These are phyloP conservation scores for Sminthurides aquaticus DNA, from an alignment of 2,888 invertebrate genomes.

Conservation along the genomic window DNA sequence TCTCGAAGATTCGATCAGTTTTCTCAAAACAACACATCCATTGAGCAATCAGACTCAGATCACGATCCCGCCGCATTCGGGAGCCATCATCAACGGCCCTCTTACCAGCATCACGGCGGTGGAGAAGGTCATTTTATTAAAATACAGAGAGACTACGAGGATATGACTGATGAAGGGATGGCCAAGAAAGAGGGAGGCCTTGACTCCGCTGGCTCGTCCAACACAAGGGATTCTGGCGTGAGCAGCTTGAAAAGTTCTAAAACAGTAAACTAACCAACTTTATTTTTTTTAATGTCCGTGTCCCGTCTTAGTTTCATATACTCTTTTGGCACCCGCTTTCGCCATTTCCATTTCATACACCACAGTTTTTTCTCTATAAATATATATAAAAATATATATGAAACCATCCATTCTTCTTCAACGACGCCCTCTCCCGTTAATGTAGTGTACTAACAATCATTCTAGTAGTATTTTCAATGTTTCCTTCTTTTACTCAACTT, in stretches of 20 bases:
- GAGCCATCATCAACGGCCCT: neutral
- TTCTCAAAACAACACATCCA: slow-evolving; percentile 17
- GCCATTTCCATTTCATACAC: no score
- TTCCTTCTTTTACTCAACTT: no score
- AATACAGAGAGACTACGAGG: slow-evolving; percentile 20
- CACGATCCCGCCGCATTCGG: slow-evolving; percentile 1
- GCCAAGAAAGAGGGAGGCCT: slow-evolving; percentile 22
- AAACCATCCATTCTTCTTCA: no score
- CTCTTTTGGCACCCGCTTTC: neutral
- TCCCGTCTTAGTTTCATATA: neutral
- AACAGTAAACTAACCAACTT: slow-evolving; percentile 21
- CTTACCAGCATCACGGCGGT: neutral
- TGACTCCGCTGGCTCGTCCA: slow-evolving; percentile 38
- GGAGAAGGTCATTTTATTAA: slow-evolving; percentile 20
- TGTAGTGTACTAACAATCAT: no score
- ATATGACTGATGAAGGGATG: neutral
- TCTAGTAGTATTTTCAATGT: no score
- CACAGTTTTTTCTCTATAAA: no score
- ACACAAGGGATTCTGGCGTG: slow-evolving; percentile 40
- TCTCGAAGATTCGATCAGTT: neutral
- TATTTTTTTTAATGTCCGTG: slow-evolving; percentile 5
- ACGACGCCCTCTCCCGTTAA: no score
- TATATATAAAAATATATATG: no score
- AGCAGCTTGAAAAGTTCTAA: slow-evolving; percentile 30
- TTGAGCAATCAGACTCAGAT: slow-evolving; percentile 20